These are phyloP conservation scores for Parauchenoglanis punctatus DNA, from an alignment of 2,797 vertebrate genomes.

Conservation along the genomic window DNA sequence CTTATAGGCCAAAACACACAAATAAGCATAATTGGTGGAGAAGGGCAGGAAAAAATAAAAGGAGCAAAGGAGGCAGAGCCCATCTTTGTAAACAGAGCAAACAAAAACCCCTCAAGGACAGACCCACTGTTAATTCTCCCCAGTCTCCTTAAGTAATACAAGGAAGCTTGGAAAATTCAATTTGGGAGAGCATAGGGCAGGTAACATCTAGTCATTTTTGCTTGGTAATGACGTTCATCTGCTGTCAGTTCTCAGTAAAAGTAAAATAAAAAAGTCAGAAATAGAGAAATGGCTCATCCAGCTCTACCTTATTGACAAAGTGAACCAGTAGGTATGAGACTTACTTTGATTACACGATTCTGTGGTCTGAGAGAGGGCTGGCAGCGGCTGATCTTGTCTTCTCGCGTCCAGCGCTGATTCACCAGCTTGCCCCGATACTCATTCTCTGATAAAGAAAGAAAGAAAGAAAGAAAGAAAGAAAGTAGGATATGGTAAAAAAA, in stretches of 20 bases:
- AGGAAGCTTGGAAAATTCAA: conserved; percentile 52
- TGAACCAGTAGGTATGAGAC: conserved; percentile 55
- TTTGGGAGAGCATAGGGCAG: conserved; percentile 6
- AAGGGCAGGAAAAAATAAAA: conserved; percentile 7
- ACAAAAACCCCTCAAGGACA: conserved; percentile 73
- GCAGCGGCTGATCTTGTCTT: conserved; percentile 88
- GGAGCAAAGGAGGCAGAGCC: conserved; percentile 12
- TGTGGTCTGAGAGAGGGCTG: conserved; percentile 82
- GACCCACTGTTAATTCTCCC: conserved; percentile 56
- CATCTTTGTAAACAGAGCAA: conserved; percentile 55
- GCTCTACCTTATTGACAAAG: neutral
- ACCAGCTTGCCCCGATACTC: conserved; percentile 94
- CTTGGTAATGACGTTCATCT: conserved; percentile 2
- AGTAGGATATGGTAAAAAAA: conserved; percentile 15
- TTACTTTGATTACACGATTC: conserved; percentile 87
- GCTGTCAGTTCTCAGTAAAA: neutral
- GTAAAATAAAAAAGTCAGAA: neutral
- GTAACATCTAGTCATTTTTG: neutral
- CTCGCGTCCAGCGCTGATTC: conserved; percentile 93
- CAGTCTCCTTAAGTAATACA: conserved; percentile 60
- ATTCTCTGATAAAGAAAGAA: conserved; percentile 81
- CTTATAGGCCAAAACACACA: conserved; percentile 53
- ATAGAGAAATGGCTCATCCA: neutral
- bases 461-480: conserved; percentile 50
- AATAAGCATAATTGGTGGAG: conserved; percentile 42